Percentiles rank a stretch among this genome's conserved stretches.
Evolutionary conservation across 1,140 invertebrate genomes (phyloP).

Genomic region (Lordiphosa clarofinis): DNA sequence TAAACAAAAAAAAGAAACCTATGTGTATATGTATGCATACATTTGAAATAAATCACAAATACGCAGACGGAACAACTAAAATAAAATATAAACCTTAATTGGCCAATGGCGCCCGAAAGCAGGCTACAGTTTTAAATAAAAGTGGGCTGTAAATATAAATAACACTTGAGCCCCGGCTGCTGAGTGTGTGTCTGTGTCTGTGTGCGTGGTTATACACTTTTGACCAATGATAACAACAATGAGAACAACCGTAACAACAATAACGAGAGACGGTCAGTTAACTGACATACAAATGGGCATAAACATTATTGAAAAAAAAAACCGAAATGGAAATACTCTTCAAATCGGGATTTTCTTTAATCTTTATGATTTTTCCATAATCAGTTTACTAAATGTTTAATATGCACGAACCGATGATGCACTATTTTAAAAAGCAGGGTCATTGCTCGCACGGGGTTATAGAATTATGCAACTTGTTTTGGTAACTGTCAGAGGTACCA

Average conservation of each 20-base stretch:
- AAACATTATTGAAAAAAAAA: conserved; percentile 1
- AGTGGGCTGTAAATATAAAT: conserved; percentile 4
- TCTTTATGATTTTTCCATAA: too few species aligned
- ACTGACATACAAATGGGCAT: conserved; percentile 23
- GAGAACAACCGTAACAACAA: conserved; percentile 5
- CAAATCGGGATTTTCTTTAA: too few species aligned
- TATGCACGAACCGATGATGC: too few species aligned
- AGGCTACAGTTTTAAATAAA: conserved; percentile 40
- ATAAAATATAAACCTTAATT: conserved; percentile 53
- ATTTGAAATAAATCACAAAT: conserved; percentile 39
- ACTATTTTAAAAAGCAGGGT: too few species aligned
- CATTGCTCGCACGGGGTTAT: too few species aligned
- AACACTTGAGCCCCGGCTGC: conserved; percentile 5
- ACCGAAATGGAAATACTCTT: conserved; percentile 28
- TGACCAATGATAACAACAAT: conserved; percentile 16
- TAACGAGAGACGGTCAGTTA: conserved; percentile 24
- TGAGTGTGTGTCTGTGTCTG: background rate
- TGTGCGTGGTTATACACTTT: conserved; percentile 1
- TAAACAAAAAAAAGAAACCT: conserved; percentile 10
- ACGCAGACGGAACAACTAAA: conserved; percentile 22
- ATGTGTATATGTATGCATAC: conserved; percentile 3
- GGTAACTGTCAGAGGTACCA: too few species aligned
- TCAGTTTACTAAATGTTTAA: too few species aligned
- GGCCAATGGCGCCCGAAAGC: conserved; percentile 42
- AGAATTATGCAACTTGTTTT: too few species aligned